Evolutionary conservation across 2,113 vertebrate genomes (phyloP).

Genomic region (Spilogale gracilis): DNA sequence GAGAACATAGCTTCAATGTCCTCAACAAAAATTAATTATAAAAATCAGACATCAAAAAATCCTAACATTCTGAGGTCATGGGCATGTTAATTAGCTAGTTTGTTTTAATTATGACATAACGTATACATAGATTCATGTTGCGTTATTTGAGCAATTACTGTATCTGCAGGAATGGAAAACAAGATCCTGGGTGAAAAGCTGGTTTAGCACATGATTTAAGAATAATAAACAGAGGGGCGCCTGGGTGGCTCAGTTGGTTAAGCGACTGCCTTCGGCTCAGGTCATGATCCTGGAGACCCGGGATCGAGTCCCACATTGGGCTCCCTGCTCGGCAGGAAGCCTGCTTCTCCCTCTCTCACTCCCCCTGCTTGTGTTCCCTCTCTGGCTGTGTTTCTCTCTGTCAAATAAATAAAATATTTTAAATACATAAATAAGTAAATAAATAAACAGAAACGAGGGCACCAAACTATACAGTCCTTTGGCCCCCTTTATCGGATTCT

Average conservation of each 20-base stretch:
- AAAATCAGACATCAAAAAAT: neutral
- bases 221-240: neutral
- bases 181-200: neutral
- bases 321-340: too few species aligned
- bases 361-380: too few species aligned
- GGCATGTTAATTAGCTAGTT: neutral
- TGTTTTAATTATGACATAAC: neutral
- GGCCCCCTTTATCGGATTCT: neutral
- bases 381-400: too few species aligned
- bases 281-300: too few species aligned
- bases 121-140: neutral
- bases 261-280: too few species aligned
- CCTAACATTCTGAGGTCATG: neutral
- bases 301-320: too few species aligned
- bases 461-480: neutral
- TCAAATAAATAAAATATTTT: too few species aligned
- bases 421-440: too few species aligned
- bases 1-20: neutral
- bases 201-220: neutral
- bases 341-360: too few species aligned
- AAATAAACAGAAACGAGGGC: neutral
- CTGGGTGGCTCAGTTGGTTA: too few species aligned
- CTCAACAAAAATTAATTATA: neutral
- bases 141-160: neutral
- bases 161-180: neutral